Evolutionary conservation across 92 coral and sea anemone genomes (phyloP), one percentile per base, ranked within the genome.

Genomic region (Actinernus sp.): DNA sequence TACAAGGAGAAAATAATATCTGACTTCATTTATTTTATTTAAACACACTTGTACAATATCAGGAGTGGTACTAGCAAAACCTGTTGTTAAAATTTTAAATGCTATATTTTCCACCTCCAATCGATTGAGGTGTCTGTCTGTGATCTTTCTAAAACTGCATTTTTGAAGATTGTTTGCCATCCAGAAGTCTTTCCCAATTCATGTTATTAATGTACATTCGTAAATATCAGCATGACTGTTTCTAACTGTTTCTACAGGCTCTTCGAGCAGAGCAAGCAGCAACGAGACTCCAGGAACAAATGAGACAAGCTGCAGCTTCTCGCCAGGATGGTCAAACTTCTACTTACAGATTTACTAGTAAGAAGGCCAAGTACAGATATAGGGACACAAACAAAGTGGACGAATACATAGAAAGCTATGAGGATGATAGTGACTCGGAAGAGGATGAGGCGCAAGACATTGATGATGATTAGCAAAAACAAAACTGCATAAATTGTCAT

Each of bases 191-290:
- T n/a, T n/a, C n/a, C n/a, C n/a, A n/a, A n/a, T n/a, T n/a, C n/a
- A n/a, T n/a, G n/a, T n/a, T n/a, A n/a, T n/a, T n/a, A n/a, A n/a
- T n/a, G n/a, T n/a, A n/a, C n/a, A n/a, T n/a, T n/a, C n/a, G n/a
- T n/a, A 9, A 24, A 2, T 16, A 53, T 24, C 10, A 8, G 3
- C 16, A 24, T 16, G 12, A 26, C 24, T 36, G 9, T 12, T n/a
- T 13, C 31, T 11, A 41, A 25, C 22, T 39, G 16, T 20, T 4
- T 36, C 45, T 26, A 38, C 32, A 80, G 81, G 55, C 54, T 43
- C 29, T 80, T 8, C 44, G 40, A 36, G 69, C 87, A 9, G 78
- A 71, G 34, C 81, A 80, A 13, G 87, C 87, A 19, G 69, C 81
- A 33, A 67, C 19, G 39, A 62, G 72, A 50, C 69, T 80, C 25